Evolutionary conservation across 2,797 vertebrate genomes (phyloP).

Genomic region (Urosaurus nigricauda): DNA sequence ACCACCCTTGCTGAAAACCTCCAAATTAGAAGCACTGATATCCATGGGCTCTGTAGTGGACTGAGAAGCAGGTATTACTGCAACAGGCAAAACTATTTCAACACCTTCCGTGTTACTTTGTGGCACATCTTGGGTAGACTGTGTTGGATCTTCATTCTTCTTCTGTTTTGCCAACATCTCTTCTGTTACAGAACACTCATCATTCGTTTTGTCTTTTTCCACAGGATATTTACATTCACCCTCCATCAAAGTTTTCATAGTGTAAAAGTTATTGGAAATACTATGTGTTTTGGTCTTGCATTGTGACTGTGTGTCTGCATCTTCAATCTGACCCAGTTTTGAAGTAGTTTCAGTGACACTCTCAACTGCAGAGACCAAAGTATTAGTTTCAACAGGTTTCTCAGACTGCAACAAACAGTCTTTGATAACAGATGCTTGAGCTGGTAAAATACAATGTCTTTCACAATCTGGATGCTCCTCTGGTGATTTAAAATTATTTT

Average conservation of each 20-base stretch:
- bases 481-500: not conserved
- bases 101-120: slow-evolving; percentile 12
- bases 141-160: not conserved
- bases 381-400: slow-evolving; percentile 43
- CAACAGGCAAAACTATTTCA: not conserved
- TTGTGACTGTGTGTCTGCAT: not conserved
- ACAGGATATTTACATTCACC: not conserved
- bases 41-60: not conserved
- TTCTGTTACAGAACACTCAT: not conserved
- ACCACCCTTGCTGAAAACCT: not conserved
- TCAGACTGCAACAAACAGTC: not conserved
- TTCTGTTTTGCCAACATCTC: not conserved
- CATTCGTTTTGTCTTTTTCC: not conserved
- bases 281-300: not conserved
- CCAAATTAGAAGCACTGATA: not conserved
- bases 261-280: not conserved
- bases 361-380: slow-evolving; percentile 44
- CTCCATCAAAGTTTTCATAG: not conserved
- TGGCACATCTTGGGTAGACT: not conserved
- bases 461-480: slow-evolving; percentile 2
- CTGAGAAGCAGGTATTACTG: not conserved
- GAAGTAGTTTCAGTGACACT: slow-evolving; percentile 25
- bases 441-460: not conserved
- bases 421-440: rapidly evolving
- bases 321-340: slow-evolving; percentile 53